Conservation (phyloP, 1,140 invertebrate species). For the Whitmania pigra region DNA sequence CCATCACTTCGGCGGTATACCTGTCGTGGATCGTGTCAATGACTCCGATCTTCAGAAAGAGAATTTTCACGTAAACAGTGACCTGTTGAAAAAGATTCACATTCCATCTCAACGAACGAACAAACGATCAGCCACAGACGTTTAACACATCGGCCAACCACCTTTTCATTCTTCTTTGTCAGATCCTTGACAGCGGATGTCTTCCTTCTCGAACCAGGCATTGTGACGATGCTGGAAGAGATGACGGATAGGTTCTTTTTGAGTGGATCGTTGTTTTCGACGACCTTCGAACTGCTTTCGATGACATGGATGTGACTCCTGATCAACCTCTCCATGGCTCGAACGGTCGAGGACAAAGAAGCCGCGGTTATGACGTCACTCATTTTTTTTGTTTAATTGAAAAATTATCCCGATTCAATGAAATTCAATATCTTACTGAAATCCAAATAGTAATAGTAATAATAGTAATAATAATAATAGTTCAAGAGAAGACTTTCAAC, state of each 20-base stretch:
- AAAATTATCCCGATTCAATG: too few relatives aligned
- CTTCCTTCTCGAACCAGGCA: background rate
- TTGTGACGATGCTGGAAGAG: background rate
- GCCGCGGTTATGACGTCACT: background rate
- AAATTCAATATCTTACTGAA: too few relatives aligned
- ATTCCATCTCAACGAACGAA: too few relatives aligned
- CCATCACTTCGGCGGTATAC: slow-evolving; percentile 32
- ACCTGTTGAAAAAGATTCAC: slow-evolving; percentile 13
- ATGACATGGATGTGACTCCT: slow-evolving; percentile 10
- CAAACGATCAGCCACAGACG: too few relatives aligned
- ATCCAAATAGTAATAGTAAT: too few relatives aligned
- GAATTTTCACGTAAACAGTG: slow-evolving; percentile 29
- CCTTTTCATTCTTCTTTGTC: background rate
- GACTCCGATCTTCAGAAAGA: slow-evolving; percentile 34
- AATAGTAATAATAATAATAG: too few relatives aligned
- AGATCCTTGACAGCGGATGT: background rate
- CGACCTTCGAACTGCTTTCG: background rate
- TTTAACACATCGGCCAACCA: background rate
- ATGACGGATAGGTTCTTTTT: background rate
- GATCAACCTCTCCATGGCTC: slow-evolving; percentile 7
- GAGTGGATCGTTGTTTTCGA: slow-evolving; percentile 1
- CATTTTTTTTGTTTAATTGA: background rate
- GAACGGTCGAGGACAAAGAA: slow-evolving; percentile 4
- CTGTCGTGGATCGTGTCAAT: slow-evolving; percentile 36
- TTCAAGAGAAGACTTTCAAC: too few relatives aligned